A percentile compares a stretch with the other conserved stretches of the same genome.
Evolutionary conservation across 2,888 invertebrate genomes (phyloP).

Genomic region (Chrysomela aeneicollis): DNA sequence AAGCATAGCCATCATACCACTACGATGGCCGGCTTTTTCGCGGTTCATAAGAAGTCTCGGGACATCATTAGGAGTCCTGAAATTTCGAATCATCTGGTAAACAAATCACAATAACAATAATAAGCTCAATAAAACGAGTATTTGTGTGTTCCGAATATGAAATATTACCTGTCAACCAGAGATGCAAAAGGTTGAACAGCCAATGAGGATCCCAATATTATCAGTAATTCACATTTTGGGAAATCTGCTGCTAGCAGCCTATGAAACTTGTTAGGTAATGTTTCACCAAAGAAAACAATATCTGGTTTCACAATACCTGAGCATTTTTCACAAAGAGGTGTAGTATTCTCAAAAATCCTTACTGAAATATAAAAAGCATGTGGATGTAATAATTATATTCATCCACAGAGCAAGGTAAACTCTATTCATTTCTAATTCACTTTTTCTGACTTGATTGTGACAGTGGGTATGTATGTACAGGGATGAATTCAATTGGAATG

Average conservation of each 20-base stretch:
- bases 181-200: constrained; percentile 95
- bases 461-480: too few relatives aligned
- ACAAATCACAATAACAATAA: too few relatives aligned
- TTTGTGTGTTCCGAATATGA: too few relatives aligned
- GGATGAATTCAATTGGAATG: too few relatives aligned
- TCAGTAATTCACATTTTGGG: constrained; percentile 84
- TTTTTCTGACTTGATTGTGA: too few relatives aligned
- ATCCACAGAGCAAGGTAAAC: too few relatives aligned
- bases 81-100: too few relatives aligned
- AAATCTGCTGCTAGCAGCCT: constrained; percentile 77
- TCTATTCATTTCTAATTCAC: too few relatives aligned
- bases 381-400: too few relatives aligned
- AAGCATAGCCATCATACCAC: constrained; percentile 55
- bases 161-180: constrained; percentile 76
- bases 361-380: constrained; percentile 64
- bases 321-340: constrained; percentile 77
- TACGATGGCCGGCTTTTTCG: constrained; percentile 71
- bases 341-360: constrained; percentile 73
- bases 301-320: constrained; percentile 90
- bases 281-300: constrained; percentile 95
- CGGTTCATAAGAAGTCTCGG: constrained; percentile 89
- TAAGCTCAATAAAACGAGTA: too few relatives aligned
- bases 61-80: constrained; percentile 73
- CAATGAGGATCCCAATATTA: constrained; percentile 94
- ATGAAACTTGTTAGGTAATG: constrained; percentile 82